Conservation (phyloP, 2,113 vertebrate genomes). For the Puffinus mauretanicus region DNA sequence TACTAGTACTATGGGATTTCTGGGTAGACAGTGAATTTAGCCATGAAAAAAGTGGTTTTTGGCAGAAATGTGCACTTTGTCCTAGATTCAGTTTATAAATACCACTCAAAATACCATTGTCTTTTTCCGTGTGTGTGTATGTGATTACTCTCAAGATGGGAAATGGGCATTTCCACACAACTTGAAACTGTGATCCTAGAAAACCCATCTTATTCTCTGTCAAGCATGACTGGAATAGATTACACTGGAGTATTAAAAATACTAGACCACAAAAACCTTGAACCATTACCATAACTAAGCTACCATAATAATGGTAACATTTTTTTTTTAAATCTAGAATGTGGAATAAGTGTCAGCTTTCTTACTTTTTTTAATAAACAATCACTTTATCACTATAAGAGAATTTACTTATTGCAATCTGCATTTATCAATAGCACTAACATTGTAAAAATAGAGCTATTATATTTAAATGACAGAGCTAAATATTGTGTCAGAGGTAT, state of each 20-base stretch:
- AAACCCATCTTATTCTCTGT: slow-evolving; percentile 27
- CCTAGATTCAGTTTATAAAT: slow-evolving; percentile 27
- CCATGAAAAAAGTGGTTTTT: not conserved
- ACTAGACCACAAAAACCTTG: slow-evolving; percentile 11
- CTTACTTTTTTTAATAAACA: not conserved
- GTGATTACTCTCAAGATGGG: not conserved
- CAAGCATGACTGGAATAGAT: slow-evolving; percentile 21
- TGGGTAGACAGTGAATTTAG: not conserved
- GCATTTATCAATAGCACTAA: slow-evolving; percentile 67
- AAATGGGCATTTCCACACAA: slow-evolving; percentile 35
- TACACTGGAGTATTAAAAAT: slow-evolving; percentile 40
- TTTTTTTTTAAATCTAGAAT: not conserved
- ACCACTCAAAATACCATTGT: slow-evolving; percentile 2
- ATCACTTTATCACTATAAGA: not conserved
- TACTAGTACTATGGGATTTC: not conserved
- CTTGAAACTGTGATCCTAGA: slow-evolving; percentile 35
- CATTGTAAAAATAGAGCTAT: slow-evolving; percentile 69
- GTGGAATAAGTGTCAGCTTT: not conserved
- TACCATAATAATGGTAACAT: not conserved
- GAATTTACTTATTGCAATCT: slow-evolving; percentile 54
- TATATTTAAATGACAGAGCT: slow-evolving; percentile 68
- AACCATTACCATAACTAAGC: not conserved
- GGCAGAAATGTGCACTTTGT: not conserved
- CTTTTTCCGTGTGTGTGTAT: not conserved
- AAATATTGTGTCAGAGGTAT: slow-evolving; percentile 77